Evolutionary conservation across 2,888 invertebrate species (phyloP), one percentile per base, ranked within the genome.

Genomic region (Archips crataeganus): DNA sequence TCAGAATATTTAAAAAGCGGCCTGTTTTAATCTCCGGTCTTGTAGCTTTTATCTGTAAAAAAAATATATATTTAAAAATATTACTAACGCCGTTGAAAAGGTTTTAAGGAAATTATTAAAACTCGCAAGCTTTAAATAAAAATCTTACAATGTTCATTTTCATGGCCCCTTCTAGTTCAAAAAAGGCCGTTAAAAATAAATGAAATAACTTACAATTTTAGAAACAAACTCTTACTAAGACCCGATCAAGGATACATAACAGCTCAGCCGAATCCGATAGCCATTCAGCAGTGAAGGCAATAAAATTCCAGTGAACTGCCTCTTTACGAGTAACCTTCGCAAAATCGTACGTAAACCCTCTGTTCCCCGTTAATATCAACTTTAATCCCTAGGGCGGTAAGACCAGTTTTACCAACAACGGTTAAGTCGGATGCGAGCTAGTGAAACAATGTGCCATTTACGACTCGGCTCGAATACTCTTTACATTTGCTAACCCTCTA

Each of bases 291-390:
- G 34, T 51, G 51, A 51, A 65, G 36, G 65, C 65, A 51, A 65
- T 51, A 65, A 65, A 65, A 65, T 51, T 65, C 65, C 65, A 65
- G 36, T 34, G 36, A 51, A 51, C 36, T 49, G 65, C 49, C 62
- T 42, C 65, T 65, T 65, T 65, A 65, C 51, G 34, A 65, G 47
- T 51, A 65, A 65, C 65, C 65, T 63, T 63, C 65, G 36, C 65
- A 49, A 65, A 36, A 34, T 65, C 49, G n/a, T 65, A 65, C 32
- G 15, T 57, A 51, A 65, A 36, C 65, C 49, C 34, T 49, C n/a
- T 32, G 10, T 10, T 36, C 34, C 34, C 49, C 10, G 49, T 34
- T 36, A 65, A 49, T 36, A 51, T 36, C n/a, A 65, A 65, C 51
- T 65, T 65, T n/a, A 10, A 2, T 10, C 49, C 51, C 39, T n/a